phyloP scores from a whole-genome alignment of 2,113 vertebrate genomes.

The Phycodurus eques region DNA sequence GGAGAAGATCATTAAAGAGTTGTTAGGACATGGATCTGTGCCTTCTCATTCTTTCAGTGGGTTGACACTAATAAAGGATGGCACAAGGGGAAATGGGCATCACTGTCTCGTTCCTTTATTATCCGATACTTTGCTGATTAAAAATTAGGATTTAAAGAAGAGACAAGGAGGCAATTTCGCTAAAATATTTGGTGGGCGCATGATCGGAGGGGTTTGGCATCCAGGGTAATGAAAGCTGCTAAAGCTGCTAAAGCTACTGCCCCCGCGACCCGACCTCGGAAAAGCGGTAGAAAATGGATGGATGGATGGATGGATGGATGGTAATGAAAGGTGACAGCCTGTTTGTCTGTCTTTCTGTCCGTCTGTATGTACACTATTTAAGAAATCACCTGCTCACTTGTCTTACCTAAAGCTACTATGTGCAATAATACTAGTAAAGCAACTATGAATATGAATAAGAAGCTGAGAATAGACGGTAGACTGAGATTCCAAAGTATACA shows the following conservation, averaged over 20 bases:
- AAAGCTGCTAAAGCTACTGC: too few species aligned
- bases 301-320: neutral
- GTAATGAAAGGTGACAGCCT: conserved; percentile 32
- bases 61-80: conserved; percentile 45
- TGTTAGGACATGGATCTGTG: conserved; percentile 59
- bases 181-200: conserved; percentile 11
- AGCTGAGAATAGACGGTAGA: conserved; percentile 5
- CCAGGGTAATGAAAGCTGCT: conserved; percentile 22
- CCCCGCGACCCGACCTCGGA: too few species aligned
- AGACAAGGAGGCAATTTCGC: conserved; percentile 44
- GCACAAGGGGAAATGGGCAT: conserved; percentile 37
- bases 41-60: conserved; percentile 36
- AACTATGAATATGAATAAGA: neutral
- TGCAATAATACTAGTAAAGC: conserved; percentile 5
- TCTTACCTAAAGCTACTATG: conserved; percentile 19
- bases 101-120: conserved; percentile 31
- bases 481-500: conserved; percentile 19
- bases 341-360: neutral
- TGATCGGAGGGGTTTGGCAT: conserved; percentile 15
- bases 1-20: conserved; percentile 62
- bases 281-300: too few species aligned
- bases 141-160: conserved; percentile 38
- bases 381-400: conserved; percentile 38
- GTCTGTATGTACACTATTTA: conserved; percentile 14
- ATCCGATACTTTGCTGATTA: conserved; percentile 47